phyloP scores from a whole-genome alignment of 2,888 invertebrate genomes.

The Dorcus parallelipipedus region DNA sequence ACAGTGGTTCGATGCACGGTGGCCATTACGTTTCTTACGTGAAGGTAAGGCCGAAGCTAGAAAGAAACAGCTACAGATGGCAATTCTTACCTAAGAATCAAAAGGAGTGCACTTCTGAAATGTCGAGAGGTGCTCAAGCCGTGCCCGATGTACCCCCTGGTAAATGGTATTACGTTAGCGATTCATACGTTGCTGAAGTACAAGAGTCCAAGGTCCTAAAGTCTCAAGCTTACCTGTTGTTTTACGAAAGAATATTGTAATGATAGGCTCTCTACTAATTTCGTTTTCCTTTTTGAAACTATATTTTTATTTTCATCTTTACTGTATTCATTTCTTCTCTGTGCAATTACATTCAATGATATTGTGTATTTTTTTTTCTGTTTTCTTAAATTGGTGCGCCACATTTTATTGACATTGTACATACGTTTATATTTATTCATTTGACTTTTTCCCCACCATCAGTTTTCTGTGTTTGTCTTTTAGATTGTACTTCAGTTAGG shows the following conservation, averaged over 20 bases:
- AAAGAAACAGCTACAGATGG: constrained; percentile 66
- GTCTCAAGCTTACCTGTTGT: constrained; percentile 91
- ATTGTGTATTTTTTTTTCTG: background rate
- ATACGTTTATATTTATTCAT: too few relatives aligned
- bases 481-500: too few relatives aligned
- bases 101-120: constrained; percentile 41
- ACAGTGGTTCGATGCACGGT: constrained; percentile 86
- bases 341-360: background rate
- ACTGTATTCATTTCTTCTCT: constrained; percentile 5
- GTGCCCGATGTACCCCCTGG: constrained; percentile 59
- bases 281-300: constrained; percentile 3
- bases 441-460: too few relatives aligned
- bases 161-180: constrained; percentile 93
- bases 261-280: background rate
- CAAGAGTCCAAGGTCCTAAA: constrained; percentile 75
- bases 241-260: constrained; percentile 91
- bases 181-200: constrained; percentile 80
- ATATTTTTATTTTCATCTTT: background rate
- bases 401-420: background rate
- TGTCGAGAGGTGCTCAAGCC: constrained; percentile 45
- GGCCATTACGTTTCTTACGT: constrained; percentile 95
- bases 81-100: constrained; percentile 62
- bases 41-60: constrained; percentile 70
- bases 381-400: background rate
- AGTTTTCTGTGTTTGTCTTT: too few relatives aligned